Evolutionary conservation across 2,797 vertebrate species (phyloP), one percentile per base, ranked within the genome.

Genomic region (Babyrousa celebensis): DNA sequence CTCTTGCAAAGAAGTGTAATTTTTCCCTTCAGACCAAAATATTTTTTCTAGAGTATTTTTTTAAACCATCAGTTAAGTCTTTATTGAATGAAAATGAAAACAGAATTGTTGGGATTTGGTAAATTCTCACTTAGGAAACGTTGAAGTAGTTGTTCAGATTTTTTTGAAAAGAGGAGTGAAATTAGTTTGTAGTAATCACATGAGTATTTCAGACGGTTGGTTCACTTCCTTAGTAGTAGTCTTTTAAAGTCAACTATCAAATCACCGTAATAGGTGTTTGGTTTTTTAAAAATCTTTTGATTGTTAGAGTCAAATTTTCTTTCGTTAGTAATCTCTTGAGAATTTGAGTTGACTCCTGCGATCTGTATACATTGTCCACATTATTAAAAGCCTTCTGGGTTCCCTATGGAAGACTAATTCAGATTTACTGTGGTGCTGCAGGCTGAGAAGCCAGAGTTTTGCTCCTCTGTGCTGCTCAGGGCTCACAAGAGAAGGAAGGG

Each of bases 281-380:
- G 83, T 82, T 92, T 92, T 94, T 94, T 78, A 62, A 60, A 96
- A 89, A 56, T 92, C 36, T 89, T 96, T 67, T 25, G 60, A 84
- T 17, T 52, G 23, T 48, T 87, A 36, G 36, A 87, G 65, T 94
- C 52, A 62, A 94, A 67, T 96, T 95, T 94, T 86, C 89, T 93
- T 95, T 90, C 65, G 20, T 85, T 77, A 48, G 27, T 88, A 72
- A 79, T 77, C 60, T 27, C 72, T 62, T n/a, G 21, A 88, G 82
- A 87, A 54, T 84, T 82, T 80, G 54, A n/a, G 80, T 68, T 32
- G 83, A 83, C n/a, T 27, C 62, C 21, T 86, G 16, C 1, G 5
- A 5, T 70, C 48, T 54, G 7, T 71, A 62, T 54, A 85, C n/a
- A 80, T 85, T 89, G 75, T 67, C 20, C 56, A 54, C 56, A 71